phyloP scores from a whole-genome alignment of 2,888 invertebrate species.

The Rotaria macrura region DNA sequence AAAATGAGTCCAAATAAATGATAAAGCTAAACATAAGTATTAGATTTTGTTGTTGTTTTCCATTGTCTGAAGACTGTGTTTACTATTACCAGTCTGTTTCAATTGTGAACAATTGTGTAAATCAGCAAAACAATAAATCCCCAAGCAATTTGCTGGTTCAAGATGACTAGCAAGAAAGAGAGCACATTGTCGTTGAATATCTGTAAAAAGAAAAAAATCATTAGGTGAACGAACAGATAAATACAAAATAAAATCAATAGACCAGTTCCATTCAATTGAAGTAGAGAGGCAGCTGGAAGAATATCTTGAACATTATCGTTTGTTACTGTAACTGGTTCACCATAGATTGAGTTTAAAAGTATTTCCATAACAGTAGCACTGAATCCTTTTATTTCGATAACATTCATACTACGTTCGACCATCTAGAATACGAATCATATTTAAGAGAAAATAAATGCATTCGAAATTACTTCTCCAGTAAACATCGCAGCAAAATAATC shows the following conservation, averaged over 20 bases:
- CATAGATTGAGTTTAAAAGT: slow-evolving; percentile 48
- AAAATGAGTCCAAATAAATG: slow-evolving; percentile 21
- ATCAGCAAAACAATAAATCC: slow-evolving; percentile 48
- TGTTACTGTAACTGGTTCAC: slow-evolving; percentile 45
- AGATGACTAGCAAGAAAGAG: slow-evolving; percentile 47
- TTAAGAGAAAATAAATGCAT: not conserved
- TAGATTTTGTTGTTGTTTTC: not conserved
- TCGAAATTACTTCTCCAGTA: slow-evolving; percentile 43
- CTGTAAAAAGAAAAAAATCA: slow-evolving; percentile 35
- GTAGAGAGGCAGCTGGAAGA: slow-evolving; percentile 48
- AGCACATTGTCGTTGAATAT: slow-evolving; percentile 47
- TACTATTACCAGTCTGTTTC: slow-evolving; percentile 37
- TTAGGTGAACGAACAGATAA: not conserved
- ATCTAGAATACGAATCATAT: slow-evolving; percentile 37
- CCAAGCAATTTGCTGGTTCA: slow-evolving; percentile 46
- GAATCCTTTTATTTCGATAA: slow-evolving; percentile 44
- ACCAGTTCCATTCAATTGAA: slow-evolving; percentile 44
- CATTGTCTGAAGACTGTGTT: not conserved
- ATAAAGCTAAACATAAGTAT: not conserved
- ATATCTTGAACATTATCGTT: slow-evolving; percentile 49
- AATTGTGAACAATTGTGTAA: slow-evolving; percentile 43
- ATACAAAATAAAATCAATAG: not conserved
- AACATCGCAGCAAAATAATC: slow-evolving; percentile 50
- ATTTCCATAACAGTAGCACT: slow-evolving; percentile 44
- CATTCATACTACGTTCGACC: slow-evolving; percentile 42